phyloP scores from a whole-genome alignment of 2,797 vertebrate genomes.

The Gobionotothen gibberifrons region DNA sequence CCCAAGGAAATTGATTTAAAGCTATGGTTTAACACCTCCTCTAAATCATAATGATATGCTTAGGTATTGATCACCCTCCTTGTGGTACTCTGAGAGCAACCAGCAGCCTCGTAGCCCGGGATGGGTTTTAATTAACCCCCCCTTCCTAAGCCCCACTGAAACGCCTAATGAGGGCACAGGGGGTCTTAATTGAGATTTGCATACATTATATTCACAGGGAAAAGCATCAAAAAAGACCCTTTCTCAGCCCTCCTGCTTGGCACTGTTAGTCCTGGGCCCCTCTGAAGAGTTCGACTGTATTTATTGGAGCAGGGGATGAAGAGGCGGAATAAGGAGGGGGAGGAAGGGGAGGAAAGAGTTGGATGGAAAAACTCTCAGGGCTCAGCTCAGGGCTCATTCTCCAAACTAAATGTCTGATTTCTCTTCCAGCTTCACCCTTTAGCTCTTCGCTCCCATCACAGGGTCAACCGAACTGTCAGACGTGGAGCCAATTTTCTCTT shows the following conservation, averaged over 20 bases:
- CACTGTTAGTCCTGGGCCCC: slow-evolving; percentile 44
- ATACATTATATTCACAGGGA: slow-evolving; percentile 76
- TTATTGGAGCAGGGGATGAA: slow-evolving; percentile 61
- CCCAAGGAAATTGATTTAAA: slow-evolving; percentile 71
- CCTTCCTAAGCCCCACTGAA: slow-evolving; percentile 61
- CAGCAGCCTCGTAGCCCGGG: slow-evolving; percentile 58
- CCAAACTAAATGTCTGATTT: slow-evolving; percentile 74
- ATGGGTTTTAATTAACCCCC: slow-evolving; percentile 79
- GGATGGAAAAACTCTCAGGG: slow-evolving; percentile 69
- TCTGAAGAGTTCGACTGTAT: slow-evolving; percentile 60
- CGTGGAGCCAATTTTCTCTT: slow-evolving; percentile 64
- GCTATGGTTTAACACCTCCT: slow-evolving; percentile 76
- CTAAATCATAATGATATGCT: slow-evolving; percentile 81
- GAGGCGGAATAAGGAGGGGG: slow-evolving; percentile 35
- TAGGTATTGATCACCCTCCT: slow-evolving; percentile 77
- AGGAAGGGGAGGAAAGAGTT: slow-evolving; percentile 29
- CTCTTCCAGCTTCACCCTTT: slow-evolving; percentile 62
- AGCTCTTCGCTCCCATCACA: slow-evolving; percentile 53
- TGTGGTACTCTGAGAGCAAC: slow-evolving; percentile 61
- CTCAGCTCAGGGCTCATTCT: slow-evolving; percentile 65
- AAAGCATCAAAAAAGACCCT: slow-evolving; percentile 49
- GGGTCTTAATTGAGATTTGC: slow-evolving; percentile 82
- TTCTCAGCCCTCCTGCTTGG: slow-evolving; percentile 47
- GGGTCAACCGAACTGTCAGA: slow-evolving; percentile 65
- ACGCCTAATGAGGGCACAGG: slow-evolving; percentile 76